phyloP scores from a whole-genome alignment of 2,888 invertebrate species.

The Steromphala cineraria region DNA sequence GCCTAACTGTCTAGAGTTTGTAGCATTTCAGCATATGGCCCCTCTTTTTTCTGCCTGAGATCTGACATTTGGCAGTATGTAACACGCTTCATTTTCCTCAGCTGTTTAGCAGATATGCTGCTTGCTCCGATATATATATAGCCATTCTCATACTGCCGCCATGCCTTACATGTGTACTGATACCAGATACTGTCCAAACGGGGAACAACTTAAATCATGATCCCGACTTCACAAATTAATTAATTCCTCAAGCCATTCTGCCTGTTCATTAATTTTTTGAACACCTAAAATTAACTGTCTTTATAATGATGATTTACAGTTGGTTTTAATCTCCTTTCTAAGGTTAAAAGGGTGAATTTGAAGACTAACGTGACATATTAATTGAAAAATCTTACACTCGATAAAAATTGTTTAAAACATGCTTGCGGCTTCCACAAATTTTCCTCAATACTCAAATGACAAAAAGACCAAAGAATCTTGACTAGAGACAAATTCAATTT shows the following conservation, averaged over 20 bases:
- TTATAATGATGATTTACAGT: neutral
- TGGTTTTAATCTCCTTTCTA: too few relatives aligned
- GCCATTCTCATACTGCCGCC: too few relatives aligned
- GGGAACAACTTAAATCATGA: neutral
- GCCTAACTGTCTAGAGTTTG: constrained; percentile 6
- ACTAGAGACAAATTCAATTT: too few relatives aligned
- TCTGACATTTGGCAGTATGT: constrained; percentile 16
- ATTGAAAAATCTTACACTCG: too few relatives aligned
- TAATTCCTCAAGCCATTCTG: neutral
- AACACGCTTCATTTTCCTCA: neutral
- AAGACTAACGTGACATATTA: too few relatives aligned
- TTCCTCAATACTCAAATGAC: too few relatives aligned
- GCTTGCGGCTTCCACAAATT: too few relatives aligned
- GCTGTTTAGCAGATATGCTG: neutral
- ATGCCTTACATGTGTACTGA: neutral
- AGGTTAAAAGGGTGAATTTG: too few relatives aligned
- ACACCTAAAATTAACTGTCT: neutral
- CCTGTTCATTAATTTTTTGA: neutral
- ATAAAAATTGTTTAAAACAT: too few relatives aligned
- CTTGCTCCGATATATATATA: neutral
- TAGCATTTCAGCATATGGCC: constrained; percentile 15
- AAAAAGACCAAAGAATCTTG: too few relatives aligned
- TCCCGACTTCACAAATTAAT: neutral
- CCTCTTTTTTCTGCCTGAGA: neutral
- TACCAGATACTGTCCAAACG: neutral